phyloP scores from a whole-genome alignment of 2,888 invertebrate species.

The Hyposoter didymator region DNA sequence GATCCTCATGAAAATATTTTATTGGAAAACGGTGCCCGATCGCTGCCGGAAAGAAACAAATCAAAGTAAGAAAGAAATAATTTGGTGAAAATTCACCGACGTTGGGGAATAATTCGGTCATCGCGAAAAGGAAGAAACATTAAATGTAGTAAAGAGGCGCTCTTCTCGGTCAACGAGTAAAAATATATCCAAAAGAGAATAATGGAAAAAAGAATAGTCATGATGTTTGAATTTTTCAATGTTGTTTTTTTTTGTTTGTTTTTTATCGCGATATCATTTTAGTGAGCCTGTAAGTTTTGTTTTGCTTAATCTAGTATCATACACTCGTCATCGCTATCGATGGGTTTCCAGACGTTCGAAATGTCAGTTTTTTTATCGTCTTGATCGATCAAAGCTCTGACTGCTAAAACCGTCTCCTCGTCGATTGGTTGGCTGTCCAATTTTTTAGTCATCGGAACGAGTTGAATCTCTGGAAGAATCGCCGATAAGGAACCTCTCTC shows the following conservation, averaged over 20 bases:
- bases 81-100: not conserved
- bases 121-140: not conserved
- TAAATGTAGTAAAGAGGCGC: not conserved
- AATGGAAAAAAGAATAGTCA: conserved; percentile 8
- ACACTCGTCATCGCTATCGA: conserved; percentile 69
- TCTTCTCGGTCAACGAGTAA: conserved; percentile 45
- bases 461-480: not conserved
- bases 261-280: not conserved
- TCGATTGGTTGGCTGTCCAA: conserved; percentile 3
- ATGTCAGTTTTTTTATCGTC: conserved; percentile 48
- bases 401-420: conserved; percentile 66
- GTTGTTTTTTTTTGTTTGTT: not conserved
- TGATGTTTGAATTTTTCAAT: not conserved
- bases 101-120: not conserved
- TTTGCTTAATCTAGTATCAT: conserved; percentile 67
- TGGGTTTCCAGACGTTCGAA: conserved; percentile 57
- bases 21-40: not conserved
- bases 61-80: not conserved
- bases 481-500: not conserved
- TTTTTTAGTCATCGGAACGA: not conserved
- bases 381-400: conserved; percentile 70
- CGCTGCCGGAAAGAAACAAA: not conserved
- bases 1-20: not conserved
- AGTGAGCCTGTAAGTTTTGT: not conserved
- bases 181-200: not conserved